These are phyloP conservation scores for Chaetoderma sp. DNA, from an alignment of 2,888 invertebrate species.

Conservation along the genomic window DNA sequence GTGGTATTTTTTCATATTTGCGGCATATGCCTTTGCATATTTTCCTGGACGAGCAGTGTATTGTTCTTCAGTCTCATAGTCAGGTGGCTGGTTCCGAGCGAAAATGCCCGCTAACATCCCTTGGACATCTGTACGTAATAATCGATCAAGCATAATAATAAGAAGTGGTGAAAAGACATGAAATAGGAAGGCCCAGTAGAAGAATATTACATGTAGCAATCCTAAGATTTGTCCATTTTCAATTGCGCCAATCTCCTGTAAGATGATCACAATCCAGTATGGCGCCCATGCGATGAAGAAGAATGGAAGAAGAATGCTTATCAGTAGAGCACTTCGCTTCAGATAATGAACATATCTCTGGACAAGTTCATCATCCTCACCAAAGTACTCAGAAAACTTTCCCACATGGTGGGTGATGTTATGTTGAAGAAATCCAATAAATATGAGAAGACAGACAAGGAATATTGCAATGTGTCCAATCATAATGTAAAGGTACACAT, in stretches of 20 bases:
- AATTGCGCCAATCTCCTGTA: not conserved
- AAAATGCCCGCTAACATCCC: no score
- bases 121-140: no score
- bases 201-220: not conserved
- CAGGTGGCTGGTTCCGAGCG: no score
- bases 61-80: no score
- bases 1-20: no score
- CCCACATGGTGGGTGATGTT: not conserved
- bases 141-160: not conserved
- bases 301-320: not conserved
- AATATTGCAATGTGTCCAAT: not conserved
- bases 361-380: slow-evolving; percentile 1
- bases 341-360: not conserved
- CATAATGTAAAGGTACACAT: not conserved
- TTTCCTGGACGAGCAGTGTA: no score
- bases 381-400: not conserved
- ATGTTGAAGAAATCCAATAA: not conserved
- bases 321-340: not conserved
- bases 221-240: not conserved
- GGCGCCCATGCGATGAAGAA: not conserved
- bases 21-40: no score
- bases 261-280: not conserved
- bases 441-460: not conserved
- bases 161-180: not conserved
- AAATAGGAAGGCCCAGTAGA: not conserved